Evolutionary conservation across 2,113 vertebrate genomes (phyloP).

Genomic region (Lophochroa leadbeateri): DNA sequence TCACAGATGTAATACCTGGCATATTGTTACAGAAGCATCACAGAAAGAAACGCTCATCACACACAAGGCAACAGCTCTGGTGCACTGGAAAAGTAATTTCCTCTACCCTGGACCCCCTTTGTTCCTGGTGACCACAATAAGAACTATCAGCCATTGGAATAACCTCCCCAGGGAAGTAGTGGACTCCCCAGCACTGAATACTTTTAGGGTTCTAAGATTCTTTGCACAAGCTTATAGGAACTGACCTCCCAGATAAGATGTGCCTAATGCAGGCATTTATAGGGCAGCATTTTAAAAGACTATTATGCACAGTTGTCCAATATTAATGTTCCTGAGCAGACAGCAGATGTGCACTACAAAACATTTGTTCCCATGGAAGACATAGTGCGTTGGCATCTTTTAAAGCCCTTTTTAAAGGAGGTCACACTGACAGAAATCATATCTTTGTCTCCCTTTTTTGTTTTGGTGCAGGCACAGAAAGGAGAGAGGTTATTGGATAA

Average conservation of each 20-base stretch:
- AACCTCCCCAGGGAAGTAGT: background rate
- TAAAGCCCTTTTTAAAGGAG: background rate
- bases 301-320: background rate
- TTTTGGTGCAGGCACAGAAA: background rate
- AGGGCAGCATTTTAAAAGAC: background rate
- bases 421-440: background rate
- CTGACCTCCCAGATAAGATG: background rate
- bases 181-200: background rate
- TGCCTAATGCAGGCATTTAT: background rate
- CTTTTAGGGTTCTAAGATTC: background rate
- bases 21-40: background rate
- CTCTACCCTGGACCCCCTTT: background rate
- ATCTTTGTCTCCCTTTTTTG: background rate
- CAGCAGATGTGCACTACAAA: background rate
- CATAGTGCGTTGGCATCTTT: background rate
- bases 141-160: background rate
- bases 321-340: background rate
- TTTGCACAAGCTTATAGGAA: background rate
- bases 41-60: background rate
- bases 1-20: background rate
- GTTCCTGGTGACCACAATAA: background rate
- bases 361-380: background rate
- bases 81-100: background rate
- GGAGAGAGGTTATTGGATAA: background rate
- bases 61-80: background rate